These are phyloP conservation scores for Cheilosia variabilis DNA, from an alignment of 2,888 invertebrate species.

Conservation along the genomic window DNA sequence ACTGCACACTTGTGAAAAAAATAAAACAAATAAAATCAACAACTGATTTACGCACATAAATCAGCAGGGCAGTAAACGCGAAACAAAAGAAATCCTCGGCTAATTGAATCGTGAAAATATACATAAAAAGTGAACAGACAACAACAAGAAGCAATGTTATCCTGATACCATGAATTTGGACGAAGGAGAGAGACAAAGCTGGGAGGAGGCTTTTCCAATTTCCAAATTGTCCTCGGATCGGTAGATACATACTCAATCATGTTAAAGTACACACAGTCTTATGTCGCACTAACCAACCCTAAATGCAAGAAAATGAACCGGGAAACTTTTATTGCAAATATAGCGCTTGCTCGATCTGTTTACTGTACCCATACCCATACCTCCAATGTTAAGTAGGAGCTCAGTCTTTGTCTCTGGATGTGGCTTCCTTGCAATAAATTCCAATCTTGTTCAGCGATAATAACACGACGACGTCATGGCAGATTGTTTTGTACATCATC, in stretches of 20 bases:
- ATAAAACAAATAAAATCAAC: neutral
- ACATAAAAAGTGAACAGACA: neutral
- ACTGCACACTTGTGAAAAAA: neutral
- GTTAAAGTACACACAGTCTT: neutral
- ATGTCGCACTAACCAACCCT: neutral
- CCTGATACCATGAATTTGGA: slow-evolving; percentile 43
- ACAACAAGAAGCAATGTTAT: slow-evolving; percentile 18
- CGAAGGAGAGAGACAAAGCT: slow-evolving; percentile 3
- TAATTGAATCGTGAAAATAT: slow-evolving; percentile 47
- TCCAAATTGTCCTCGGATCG: neutral
- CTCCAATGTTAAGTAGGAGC: neutral
- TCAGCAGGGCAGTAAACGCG: slow-evolving; percentile 20
- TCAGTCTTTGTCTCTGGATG: slow-evolving; percentile 11
- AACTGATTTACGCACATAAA: slow-evolving; percentile 25
- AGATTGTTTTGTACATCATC: slow-evolving; percentile 38
- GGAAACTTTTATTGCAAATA: slow-evolving; percentile 24
- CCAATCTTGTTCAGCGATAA: slow-evolving; percentile 43
- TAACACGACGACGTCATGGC: slow-evolving; percentile 28
- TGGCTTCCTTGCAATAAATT: slow-evolving; percentile 14
- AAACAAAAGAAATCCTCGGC: slow-evolving; percentile 25
- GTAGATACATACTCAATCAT: neutral
- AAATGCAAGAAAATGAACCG: slow-evolving; percentile 23
- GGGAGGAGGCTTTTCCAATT: neutral
- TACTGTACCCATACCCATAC: neutral
- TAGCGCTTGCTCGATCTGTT: neutral